These are phyloP conservation scores for Torymus texanus DNA, from an alignment of 2,888 invertebrate genomes.

Conservation along the genomic window DNA sequence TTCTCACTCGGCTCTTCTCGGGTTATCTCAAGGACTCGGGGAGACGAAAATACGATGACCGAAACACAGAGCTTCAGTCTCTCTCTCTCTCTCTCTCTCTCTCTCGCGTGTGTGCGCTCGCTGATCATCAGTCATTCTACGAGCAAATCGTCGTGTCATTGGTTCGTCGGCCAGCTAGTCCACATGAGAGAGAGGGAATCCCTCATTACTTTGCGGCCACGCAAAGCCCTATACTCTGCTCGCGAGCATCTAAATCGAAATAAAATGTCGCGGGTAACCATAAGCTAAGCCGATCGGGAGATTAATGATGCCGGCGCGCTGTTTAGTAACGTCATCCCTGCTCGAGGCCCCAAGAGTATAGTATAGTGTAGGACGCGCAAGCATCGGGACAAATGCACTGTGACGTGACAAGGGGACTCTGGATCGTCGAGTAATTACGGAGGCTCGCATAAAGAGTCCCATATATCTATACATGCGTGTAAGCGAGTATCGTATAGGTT, in stretches of 20 bases:
- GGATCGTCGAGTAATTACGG: slow-evolving; percentile 51
- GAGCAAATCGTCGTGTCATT: slow-evolving; percentile 66
- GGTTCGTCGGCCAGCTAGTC: slow-evolving; percentile 46
- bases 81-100: too few species aligned
- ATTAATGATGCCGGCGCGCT: slow-evolving; percentile 60
- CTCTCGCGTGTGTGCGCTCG: not conserved
- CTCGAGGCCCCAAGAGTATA: too few species aligned
- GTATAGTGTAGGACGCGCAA: not conserved
- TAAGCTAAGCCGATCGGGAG: slow-evolving; percentile 57
- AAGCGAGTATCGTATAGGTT: too few species aligned
- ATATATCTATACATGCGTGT: too few species aligned
- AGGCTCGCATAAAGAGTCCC: not conserved
- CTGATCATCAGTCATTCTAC: slow-evolving; percentile 65
- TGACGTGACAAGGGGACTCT: slow-evolving; percentile 46
- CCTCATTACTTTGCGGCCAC: slow-evolving; percentile 48
- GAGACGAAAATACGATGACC: slow-evolving; percentile 16
- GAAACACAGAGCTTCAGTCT: not conserved
- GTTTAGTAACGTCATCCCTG: slow-evolving; percentile 54
- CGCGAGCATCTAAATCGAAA: slow-evolving; percentile 58
- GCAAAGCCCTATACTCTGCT: not conserved
- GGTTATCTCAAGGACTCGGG: slow-evolving; percentile 27
- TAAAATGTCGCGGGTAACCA: slow-evolving; percentile 59
- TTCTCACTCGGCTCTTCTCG: not conserved
- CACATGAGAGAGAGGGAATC: not conserved
- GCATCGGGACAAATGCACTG: slow-evolving; percentile 43